Base-by-base conservation (phyloP, 2,797 vertebrate species). In the Glossophaga mutica region DNA sequence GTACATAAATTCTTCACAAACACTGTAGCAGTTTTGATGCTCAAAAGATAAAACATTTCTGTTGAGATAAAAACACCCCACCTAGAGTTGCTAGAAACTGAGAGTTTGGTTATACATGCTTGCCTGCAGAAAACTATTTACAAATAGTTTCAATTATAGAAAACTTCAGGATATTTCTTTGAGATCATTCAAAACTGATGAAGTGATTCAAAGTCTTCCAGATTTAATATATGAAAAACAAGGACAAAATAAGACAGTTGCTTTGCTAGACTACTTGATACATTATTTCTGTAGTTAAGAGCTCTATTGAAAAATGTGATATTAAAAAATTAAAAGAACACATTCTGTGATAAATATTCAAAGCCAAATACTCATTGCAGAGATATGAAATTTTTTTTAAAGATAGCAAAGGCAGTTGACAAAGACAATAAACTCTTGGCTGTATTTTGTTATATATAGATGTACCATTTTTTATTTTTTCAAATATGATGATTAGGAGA, bases 151-250 rank as follows among this genome's bases (percentile, higher is more conserved):
- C 81, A 34, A 57, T 71, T 84, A 93, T 87, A 83, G 6, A 95
- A 92, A n/a, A 37, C 26, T 77, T 18, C 90, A 42, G 16, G 87
- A 48, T 92, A 93, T 65, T 94, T 82, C 42, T 71, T 91, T 76
- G 46, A 85, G 65, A 91, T 84, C 24, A 91, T 71, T 91, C 62
- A 96, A 84, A 91, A 65, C 14, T 87, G 18, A 44, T 29, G 44
- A 71, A 90, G 4, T 48, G 2, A 78, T 46, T 92, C 52, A 78
- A 84, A 87, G 11, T 34, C n/a, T 83, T 91, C 93, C 71, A 73
- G 15, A 67, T 81, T 96, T 83, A 92, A 76, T 71, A 81, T 9
- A 71, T n/a, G 50, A 87, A 71, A 93, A 86, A 16, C 32, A 94
- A 93, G 18, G 3, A 62, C 24, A 65, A 44, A 55, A 93, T 68